Percentiles rank a stretch among this genome's conserved stretches.
These are phyloP conservation scores for Creontiades dilutus DNA, from an alignment of 2,888 invertebrate species.

Conservation along the genomic window DNA sequence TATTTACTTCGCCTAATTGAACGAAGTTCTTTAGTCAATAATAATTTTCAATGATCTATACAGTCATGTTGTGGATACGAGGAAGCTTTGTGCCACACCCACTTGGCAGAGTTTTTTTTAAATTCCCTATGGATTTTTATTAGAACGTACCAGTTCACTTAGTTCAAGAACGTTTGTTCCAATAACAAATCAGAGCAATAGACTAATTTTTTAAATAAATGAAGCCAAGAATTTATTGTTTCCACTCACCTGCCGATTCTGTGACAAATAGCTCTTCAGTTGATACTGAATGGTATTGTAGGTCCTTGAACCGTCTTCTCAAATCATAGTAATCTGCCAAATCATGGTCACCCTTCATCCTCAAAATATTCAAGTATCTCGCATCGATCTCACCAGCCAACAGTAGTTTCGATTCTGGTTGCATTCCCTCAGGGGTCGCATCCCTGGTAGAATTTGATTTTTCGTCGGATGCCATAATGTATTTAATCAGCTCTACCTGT, in stretches of 20 bases:
- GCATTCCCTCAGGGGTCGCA: background rate
- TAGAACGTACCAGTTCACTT: too few species aligned
- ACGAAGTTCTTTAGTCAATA: too few species aligned
- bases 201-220: too few species aligned
- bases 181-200: too few species aligned
- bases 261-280: background rate
- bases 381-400: conserved; percentile 29
- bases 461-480: background rate
- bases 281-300: background rate
- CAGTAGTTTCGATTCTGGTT: background rate
- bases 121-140: too few species aligned
- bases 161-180: too few species aligned
- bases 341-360: background rate
- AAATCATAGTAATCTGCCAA: conserved; percentile 33
- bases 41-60: too few species aligned
- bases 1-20: too few species aligned
- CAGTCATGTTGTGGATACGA: too few species aligned
- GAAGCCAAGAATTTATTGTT: background rate
- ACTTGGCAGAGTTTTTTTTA: too few species aligned
- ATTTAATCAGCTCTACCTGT: too few species aligned
- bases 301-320: conserved; percentile 21
- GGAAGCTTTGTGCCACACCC: too few species aligned
- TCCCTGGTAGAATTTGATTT: background rate
- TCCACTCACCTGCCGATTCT: background rate
- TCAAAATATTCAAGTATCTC: conserved; percentile 43